phyloP scores from a whole-genome alignment of 1,140 invertebrate species.

The Lasioglossum albipes region DNA sequence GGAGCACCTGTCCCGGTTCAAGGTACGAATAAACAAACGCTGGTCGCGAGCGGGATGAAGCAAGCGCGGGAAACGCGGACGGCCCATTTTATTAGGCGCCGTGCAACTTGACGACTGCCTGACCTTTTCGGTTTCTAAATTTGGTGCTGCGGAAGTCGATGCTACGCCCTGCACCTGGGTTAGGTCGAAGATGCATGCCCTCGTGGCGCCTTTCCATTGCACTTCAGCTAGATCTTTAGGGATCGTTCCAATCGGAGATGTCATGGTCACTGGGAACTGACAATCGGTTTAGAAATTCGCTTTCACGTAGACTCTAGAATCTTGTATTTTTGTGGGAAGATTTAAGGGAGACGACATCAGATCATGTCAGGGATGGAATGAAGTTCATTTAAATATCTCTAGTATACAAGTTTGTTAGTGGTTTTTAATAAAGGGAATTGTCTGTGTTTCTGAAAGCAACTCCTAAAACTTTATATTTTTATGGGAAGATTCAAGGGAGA shows the following conservation, averaged over 20 bases:
- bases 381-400: too few relatives aligned
- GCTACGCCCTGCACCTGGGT: constrained; percentile 25
- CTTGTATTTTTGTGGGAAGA: too few relatives aligned
- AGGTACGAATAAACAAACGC: constrained; percentile 65
- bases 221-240: too few relatives aligned
- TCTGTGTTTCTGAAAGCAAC: too few relatives aligned
- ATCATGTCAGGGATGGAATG: too few relatives aligned
- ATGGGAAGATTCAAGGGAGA: too few relatives aligned
- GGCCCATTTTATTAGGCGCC: constrained; percentile 33
- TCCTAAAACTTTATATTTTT: too few relatives aligned
- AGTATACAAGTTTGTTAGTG: too few relatives aligned
- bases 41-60: constrained; percentile 1
- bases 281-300: not conserved
- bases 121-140: constrained; percentile 78
- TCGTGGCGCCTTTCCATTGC: not conserved
- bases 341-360: too few relatives aligned
- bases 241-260: not conserved
- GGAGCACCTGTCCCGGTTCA: constrained; percentile 82
- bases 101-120: constrained; percentile 70
- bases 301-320: too few relatives aligned
- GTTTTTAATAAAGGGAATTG: too few relatives aligned
- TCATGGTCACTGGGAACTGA: not conserved
- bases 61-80: constrained; percentile 20
- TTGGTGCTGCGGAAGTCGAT: constrained; percentile 70
- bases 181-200: constrained; percentile 34